These are phyloP conservation scores for Drosophila conformis DNA, from an alignment of 2,888 invertebrate genomes.

Conservation along the genomic window DNA sequence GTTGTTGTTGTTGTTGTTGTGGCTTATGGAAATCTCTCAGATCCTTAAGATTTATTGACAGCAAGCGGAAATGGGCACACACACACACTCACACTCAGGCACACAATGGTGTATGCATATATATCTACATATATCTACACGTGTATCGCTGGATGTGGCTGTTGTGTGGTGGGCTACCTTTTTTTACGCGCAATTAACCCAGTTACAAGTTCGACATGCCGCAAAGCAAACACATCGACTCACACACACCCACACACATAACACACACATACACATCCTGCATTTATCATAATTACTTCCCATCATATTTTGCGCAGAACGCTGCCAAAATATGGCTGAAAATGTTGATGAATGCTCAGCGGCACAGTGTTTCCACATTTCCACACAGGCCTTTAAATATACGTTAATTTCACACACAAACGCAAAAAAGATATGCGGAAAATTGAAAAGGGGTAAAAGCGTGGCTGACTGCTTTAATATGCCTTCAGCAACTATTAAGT, in stretches of 20 bases:
- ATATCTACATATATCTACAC: not conserved
- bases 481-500: slow-evolving; percentile 76
- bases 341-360: slow-evolving; percentile 69
- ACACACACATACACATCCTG: slow-evolving; percentile 62
- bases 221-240: slow-evolving; percentile 51
- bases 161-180: slow-evolving; percentile 46
- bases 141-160: slow-evolving; percentile 11
- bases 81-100: not conserved
- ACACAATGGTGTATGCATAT: not conserved
- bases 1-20: slow-evolving; percentile 3
- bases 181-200: slow-evolving; percentile 78
- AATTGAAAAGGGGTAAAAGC: slow-evolving; percentile 3
- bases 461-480: slow-evolving; percentile 63
- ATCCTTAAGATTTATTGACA: slow-evolving; percentile 75
- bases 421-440: slow-evolving; percentile 13
- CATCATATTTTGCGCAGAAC: slow-evolving; percentile 62
- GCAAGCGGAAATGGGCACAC: slow-evolving; percentile 57
- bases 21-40: slow-evolving; percentile 50
- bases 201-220: slow-evolving; percentile 80
- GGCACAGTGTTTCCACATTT: slow-evolving; percentile 15
- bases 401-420: slow-evolving; percentile 36
- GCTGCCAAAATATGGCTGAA: slow-evolving; percentile 62
- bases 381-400: slow-evolving; percentile 8
- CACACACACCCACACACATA: slow-evolving; percentile 4
- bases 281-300: slow-evolving; percentile 81